Percentiles rank a stretch among this genome's conserved stretches.
Evolutionary conservation across 2,888 invertebrate genomes (phyloP).

Genomic region (Macrophya annulata): DNA sequence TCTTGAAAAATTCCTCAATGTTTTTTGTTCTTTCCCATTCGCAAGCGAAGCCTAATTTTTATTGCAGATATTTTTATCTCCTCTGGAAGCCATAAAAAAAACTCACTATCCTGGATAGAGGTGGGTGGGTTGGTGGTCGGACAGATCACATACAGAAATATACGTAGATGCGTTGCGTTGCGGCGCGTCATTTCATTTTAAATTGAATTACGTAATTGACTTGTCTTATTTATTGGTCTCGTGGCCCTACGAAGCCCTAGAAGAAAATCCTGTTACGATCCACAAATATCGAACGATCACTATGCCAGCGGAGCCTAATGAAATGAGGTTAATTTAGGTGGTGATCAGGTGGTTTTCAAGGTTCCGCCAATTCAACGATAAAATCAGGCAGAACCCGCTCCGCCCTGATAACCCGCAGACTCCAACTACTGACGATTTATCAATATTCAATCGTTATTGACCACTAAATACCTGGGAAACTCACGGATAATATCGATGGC

Average conservation of each 20-base stretch:
- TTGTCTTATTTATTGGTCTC: background rate
- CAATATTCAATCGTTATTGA: background rate
- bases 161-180: background rate
- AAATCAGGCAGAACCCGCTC: background rate
- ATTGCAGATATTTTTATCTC: background rate
- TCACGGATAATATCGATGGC: background rate
- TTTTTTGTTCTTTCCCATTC: background rate
- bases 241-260: slow-evolving; percentile 43
- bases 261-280: slow-evolving; percentile 45
- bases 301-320: background rate
- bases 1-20: background rate
- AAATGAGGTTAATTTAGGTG: slow-evolving; percentile 35
- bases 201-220: slow-evolving; percentile 44
- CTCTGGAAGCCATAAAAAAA: background rate
- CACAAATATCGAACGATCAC: slow-evolving; percentile 27
- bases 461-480: background rate
- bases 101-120: background rate
- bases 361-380: background rate
- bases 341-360: slow-evolving; percentile 14
- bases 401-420: background rate
- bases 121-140: background rate
- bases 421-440: background rate
- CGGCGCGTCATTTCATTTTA: background rate
- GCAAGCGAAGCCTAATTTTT: background rate
- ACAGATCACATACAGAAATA: background rate